Evolutionary conservation across 2,113 vertebrate genomes (phyloP), one percentile per base, ranked within the genome.

Genomic region (Microcebus murinus): DNA sequence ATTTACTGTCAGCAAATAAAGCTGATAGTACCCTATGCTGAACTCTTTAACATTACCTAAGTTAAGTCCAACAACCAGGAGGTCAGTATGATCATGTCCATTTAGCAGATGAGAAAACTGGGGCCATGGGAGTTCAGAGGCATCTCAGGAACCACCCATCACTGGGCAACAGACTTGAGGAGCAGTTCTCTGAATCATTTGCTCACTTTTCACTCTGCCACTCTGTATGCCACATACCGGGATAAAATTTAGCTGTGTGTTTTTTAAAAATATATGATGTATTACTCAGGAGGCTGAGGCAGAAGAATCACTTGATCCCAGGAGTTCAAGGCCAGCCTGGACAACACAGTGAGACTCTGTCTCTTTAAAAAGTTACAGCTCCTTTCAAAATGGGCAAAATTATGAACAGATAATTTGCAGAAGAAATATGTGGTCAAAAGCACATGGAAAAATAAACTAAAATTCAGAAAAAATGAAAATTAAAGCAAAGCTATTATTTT

Each of bases 401-500:
- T 79, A 45, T 57, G 52, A 96, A 83, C 25, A 61, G 61, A 48
- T 73, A 89, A 61, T 85, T 95, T 94, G 1, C 18, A 84, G 8
- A 45, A 76, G 55, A 63, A 94, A 91, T 92, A 87, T 20, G 17
- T 88, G 23, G 23, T 6, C 68, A 89, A 87, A 67, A 91, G 27
- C 39, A 77, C n/a, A 85, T 36, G 13, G 39, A 68, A 96, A 95
- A 76, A 68, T 61, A 70, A 48, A 63, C 36, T 61, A 34, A 82
- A 89, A 87, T 79, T 92, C 42, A 86, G 20, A 68, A 68, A 74
- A 95, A 93, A 50, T 67, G 31, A 93, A 93, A 94, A 70, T 34
- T 36, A 34, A 90, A 39, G 57, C 10, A 81, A 89, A 3, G 39
- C 39, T 83, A 59, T 95, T 83, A 87, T 87, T 90, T 71, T 77